phyloP scores from a whole-genome alignment of 2,113 vertebrate species.

The Macrotus californicus region DNA sequence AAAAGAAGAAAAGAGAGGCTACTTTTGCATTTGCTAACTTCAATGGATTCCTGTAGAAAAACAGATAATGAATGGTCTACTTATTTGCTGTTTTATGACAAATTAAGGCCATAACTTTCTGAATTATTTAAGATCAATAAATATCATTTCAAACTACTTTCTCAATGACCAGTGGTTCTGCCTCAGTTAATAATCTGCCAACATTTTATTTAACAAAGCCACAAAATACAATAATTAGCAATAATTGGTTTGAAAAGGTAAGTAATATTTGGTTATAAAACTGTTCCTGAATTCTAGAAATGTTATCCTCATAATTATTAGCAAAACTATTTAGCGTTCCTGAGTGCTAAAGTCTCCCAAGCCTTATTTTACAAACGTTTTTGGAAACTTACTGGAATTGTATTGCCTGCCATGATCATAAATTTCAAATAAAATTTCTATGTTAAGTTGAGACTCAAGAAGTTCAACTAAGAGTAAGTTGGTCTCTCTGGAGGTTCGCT shows the following conservation, averaged over 20 bases:
- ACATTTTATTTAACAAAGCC: slow-evolving; percentile 3
- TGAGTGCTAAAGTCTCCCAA: background rate
- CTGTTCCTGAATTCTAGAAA: background rate
- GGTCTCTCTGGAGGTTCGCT: background rate
- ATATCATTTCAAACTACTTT: background rate
- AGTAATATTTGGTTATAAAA: background rate
- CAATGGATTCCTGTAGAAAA: background rate
- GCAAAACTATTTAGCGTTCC: background rate
- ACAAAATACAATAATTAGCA: background rate
- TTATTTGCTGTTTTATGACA: slow-evolving; percentile 6
- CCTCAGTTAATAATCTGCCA: background rate
- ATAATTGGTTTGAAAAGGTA: background rate
- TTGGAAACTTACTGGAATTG: background rate
- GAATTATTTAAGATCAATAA: background rate
- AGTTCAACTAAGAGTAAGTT: background rate
- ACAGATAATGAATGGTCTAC: background rate
- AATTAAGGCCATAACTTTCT: background rate
- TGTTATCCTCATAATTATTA: background rate
- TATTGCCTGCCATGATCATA: background rate
- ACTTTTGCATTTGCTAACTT: background rate
- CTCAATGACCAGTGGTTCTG: background rate
- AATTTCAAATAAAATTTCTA: background rate
- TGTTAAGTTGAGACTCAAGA: background rate
- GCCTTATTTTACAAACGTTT: background rate
- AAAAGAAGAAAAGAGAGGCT: background rate